Percentiles rank a stretch among this genome's conserved stretches.
Evolutionary conservation across 2,888 invertebrate genomes (phyloP).

Genomic region (Iselma pallidipennis): DNA sequence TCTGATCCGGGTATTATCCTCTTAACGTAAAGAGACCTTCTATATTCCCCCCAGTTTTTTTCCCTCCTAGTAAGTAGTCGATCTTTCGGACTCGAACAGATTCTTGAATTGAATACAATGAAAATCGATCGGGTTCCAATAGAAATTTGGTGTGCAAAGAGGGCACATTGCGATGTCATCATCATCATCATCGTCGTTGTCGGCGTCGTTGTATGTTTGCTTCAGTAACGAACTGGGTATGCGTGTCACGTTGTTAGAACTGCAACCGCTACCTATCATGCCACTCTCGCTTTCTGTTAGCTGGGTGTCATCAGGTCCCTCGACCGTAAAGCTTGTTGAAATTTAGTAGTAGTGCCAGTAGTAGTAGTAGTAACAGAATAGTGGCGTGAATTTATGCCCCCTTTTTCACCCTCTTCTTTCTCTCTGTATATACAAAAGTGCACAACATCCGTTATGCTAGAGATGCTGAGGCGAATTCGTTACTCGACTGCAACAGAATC

Average conservation of each 20-base stretch:
- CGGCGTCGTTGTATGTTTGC: slow-evolving; percentile 32
- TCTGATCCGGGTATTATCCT: slow-evolving; percentile 14
- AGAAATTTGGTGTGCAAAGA: slow-evolving; percentile 17
- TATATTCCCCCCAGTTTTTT: slow-evolving; percentile 7
- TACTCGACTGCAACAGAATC: slow-evolving; percentile 21
- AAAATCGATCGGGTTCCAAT: slow-evolving; percentile 12
- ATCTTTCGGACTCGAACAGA: slow-evolving; percentile 4
- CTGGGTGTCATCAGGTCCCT: slow-evolving; percentile 3
- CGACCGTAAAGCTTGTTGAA: neutral
- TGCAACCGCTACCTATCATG: slow-evolving; percentile 33
- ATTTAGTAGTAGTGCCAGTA: neutral
- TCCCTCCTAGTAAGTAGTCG: neutral
- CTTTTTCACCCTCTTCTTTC: neutral
- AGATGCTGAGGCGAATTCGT: neutral
- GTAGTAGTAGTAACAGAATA: too few species aligned
- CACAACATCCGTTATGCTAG: slow-evolving; percentile 14
- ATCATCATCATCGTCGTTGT: too few species aligned
- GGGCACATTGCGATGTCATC: slow-evolving; percentile 2
- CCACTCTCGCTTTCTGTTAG: slow-evolving; percentile 38
- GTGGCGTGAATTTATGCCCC: neutral
- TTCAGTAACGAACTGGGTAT: slow-evolving; percentile 40
- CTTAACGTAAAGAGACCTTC: slow-evolving; percentile 9
- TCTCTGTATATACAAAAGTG: slow-evolving; percentile 14
- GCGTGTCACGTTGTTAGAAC: slow-evolving; percentile 39
- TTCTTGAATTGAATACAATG: slow-evolving; percentile 14